Evolutionary conservation across 30 jellyfish, hydroid and myxozoan species (phyloP).

Genomic region (Mastigias papua): DNA sequence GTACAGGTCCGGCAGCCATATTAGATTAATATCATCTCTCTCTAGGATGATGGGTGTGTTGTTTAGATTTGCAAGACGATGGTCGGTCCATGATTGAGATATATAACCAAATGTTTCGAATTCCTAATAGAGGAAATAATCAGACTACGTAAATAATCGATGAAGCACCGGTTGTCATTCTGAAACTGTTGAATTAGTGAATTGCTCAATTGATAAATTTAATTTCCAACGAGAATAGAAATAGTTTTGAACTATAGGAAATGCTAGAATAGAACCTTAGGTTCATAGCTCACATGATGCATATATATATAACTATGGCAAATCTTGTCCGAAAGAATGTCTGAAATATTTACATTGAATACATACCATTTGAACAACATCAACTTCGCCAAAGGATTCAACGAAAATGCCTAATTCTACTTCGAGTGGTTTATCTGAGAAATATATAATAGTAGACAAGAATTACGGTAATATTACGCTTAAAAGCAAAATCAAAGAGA

Average conservation of each 20-base stretch:
- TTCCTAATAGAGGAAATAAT: conserved; percentile 50
- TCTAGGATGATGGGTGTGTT: conserved; percentile 32
- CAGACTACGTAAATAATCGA: no score
- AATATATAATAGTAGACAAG: not conserved
- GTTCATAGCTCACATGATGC: no score
- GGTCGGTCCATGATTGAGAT: conserved; percentile 63
- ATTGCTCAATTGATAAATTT: no score
- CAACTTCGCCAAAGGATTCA: conserved; percentile 54
- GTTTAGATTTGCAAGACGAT: conserved; percentile 27
- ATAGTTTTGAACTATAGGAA: no score
- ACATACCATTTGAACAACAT: conserved; percentile 61
- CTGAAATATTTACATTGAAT: not conserved
- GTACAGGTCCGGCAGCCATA: conserved; percentile 73
- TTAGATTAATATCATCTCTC: conserved; percentile 13
- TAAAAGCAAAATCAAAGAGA: no score
- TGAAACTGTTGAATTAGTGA: no score
- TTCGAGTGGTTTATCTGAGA: conserved; percentile 26
- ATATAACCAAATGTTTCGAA: conserved; percentile 47
- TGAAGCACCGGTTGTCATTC: no score
- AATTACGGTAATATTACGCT: no score
- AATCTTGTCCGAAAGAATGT: not conserved
- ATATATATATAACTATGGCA: no score
- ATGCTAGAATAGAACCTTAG: no score
- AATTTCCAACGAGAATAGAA: no score
- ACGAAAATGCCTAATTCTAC: not conserved